Conservation (phyloP, 2,888 invertebrate genomes). For the Argyresthia goedartella region DNA sequence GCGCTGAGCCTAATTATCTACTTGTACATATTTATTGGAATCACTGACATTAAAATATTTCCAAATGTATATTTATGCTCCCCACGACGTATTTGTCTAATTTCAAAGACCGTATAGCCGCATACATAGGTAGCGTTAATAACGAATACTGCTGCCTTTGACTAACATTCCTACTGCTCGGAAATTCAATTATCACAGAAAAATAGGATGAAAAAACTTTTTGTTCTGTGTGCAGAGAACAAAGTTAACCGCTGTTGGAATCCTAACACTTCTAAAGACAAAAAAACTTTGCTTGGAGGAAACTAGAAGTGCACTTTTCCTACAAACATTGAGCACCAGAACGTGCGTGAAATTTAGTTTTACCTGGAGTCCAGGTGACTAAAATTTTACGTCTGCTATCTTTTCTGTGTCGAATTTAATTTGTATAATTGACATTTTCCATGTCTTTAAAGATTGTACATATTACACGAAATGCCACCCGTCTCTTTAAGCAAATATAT, state of each 20-base stretch:
- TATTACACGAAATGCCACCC: too few relatives aligned
- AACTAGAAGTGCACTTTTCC: conserved; percentile 33
- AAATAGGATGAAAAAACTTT: conserved; percentile 26
- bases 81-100: too few relatives aligned
- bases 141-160: conserved; percentile 5
- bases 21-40: too few relatives aligned
- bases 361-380: neutral
- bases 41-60: too few relatives aligned
- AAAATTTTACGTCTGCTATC: conserved; percentile 15
- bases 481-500: too few relatives aligned
- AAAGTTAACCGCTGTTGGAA: conserved; percentile 46
- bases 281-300: conserved; percentile 33
- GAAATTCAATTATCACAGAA: conserved; percentile 31
- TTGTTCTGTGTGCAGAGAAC: conserved; percentile 32
- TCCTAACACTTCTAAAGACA: conserved; percentile 36
- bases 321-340: conserved; percentile 12
- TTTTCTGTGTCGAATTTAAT: too few relatives aligned
- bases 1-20: too few relatives aligned
- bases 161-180: conserved; percentile 15
- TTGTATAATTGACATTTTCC: too few relatives aligned
- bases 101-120: too few relatives aligned
- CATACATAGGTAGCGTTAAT: too few relatives aligned
- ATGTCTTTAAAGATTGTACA: too few relatives aligned
- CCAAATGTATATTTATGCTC: too few relatives aligned
- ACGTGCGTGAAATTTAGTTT: conserved; percentile 13